These are phyloP conservation scores for Meloidogyne floridensis DNA, from an alignment of 1,140 invertebrate species.

Conservation along the genomic window DNA sequence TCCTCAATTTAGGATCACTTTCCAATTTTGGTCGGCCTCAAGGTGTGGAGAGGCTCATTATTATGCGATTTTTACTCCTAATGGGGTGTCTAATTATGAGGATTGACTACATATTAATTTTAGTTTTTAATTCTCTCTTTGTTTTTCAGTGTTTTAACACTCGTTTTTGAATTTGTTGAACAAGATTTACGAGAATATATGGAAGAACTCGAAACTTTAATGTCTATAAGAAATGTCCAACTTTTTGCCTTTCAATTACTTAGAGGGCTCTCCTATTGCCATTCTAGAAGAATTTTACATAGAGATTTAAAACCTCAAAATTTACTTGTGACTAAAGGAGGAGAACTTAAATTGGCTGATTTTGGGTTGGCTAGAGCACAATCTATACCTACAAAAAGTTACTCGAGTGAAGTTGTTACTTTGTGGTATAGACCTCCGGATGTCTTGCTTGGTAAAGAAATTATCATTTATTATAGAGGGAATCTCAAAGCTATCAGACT, in stretches of 20 bases:
- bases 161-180: slow-evolving; percentile 68
- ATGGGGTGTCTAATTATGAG: no score
- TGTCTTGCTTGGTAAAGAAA: slow-evolving; percentile 75
- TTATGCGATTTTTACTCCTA: no score
- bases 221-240: slow-evolving; percentile 46
- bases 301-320: slow-evolving; percentile 77
- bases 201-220: slow-evolving; percentile 72
- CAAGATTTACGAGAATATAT: slow-evolving; percentile 76
- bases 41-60: no score
- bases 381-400: slow-evolving; percentile 77
- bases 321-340: slow-evolving; percentile 74
- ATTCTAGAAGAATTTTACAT: slow-evolving; percentile 74
- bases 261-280: slow-evolving; percentile 75
- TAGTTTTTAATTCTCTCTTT: neutral
- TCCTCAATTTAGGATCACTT: no score
- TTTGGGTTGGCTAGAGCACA: slow-evolving; percentile 82
- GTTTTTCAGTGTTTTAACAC: slow-evolving; percentile 71
- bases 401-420: slow-evolving; percentile 78
- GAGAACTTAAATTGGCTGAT: slow-evolving; percentile 75
- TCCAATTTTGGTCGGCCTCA: no score
- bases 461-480: no score
- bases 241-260: slow-evolving; percentile 76
- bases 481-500: no score
- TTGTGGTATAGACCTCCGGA: slow-evolving; percentile 77
- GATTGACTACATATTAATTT: no score